These are phyloP conservation scores for rat (Rattus norvegicus) DNA, from an alignment of 2,113 vertebrate genomes.

Conservation along the genomic window GRCr8 NC_086019.1:66672501-66673000, in stretches of 20 bases:
- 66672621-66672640: background rate
- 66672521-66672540: too few relatives aligned
- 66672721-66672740: background rate
- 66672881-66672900: background rate
- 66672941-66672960: background rate
- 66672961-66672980: background rate
- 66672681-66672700: background rate
- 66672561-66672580: background rate
- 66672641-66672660: background rate
- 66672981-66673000: background rate
- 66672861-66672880: background rate
- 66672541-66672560: too few relatives aligned
- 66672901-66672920: background rate
- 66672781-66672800: background rate
- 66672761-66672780: background rate
- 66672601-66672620: background rate
- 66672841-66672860: background rate
- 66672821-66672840: background rate
- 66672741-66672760: background rate
- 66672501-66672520: too few relatives aligned
- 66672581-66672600: background rate
- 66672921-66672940: background rate
- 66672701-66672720: background rate
- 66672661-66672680: background rate
- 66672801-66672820: background rate